phyloP scores from a whole-genome alignment of 2,113 vertebrate species.

The Alexandromys fortis region DNA sequence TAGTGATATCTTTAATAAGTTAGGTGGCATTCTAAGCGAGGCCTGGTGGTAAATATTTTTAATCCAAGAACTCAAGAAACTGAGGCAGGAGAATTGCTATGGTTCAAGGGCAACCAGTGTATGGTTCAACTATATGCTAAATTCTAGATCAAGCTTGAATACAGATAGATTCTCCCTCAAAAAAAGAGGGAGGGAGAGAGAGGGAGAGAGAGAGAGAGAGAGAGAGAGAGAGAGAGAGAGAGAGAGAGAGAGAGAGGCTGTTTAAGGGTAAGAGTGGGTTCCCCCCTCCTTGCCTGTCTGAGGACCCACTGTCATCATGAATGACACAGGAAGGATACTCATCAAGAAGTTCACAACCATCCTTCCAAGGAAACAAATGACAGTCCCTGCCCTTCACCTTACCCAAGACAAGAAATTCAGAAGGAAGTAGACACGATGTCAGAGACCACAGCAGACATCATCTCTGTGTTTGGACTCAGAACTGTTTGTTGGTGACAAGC shows the following conservation, averaged over 20 bases:
- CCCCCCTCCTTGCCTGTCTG: neutral
- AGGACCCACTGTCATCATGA: neutral
- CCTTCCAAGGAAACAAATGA: neutral
- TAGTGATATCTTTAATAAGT: neutral
- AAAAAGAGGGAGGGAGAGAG: neutral
- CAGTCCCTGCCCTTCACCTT: neutral
- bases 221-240: neutral
- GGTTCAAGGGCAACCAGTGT: neutral
- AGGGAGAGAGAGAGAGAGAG: accelerated
- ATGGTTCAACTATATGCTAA: neutral
- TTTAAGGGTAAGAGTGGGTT: neutral
- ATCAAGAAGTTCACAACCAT: neutral
- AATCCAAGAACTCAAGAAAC: neutral
- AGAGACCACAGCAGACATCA: neutral
- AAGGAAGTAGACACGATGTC: too few species aligned
- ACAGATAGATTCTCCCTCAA: neutral
- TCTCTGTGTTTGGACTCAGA: neutral
- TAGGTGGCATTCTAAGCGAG: neutral
- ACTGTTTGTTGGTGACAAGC: neutral
- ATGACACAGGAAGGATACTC: neutral
- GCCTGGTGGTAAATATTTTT: too few species aligned
- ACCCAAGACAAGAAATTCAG: neutral
- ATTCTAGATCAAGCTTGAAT: neutral
- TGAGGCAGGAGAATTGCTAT: neutral
- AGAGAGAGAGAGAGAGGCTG: neutral